Percentiles rank a stretch among this genome's conserved stretches.
Evolutionary conservation across 2,113 vertebrate species (phyloP).

Genomic region (Serilophus lunatus): DNA sequence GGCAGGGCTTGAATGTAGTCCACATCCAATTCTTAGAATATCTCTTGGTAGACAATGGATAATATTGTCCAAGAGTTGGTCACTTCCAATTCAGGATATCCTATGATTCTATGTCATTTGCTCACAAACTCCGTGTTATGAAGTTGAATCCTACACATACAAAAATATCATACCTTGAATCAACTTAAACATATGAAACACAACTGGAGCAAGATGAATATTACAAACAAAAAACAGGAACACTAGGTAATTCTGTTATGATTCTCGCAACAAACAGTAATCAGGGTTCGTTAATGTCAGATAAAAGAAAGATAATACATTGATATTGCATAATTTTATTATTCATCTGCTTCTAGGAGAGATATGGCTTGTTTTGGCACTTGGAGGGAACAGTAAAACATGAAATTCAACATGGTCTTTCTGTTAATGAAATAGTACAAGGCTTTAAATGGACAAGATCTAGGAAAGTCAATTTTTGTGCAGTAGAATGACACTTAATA

Average conservation of each 20-base stretch:
- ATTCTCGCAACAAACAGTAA: background rate
- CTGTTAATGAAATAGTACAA: background rate
- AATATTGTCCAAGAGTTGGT: background rate
- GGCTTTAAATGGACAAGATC: background rate
- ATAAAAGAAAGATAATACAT: background rate
- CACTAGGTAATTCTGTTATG: background rate
- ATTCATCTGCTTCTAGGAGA: background rate
- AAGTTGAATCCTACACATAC: background rate
- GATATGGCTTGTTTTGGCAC: background rate
- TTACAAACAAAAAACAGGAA: background rate
- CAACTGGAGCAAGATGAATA: background rate
- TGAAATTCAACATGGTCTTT: background rate
- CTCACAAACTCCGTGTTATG: background rate
- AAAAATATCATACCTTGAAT: background rate
- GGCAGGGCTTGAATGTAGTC: accelerated
- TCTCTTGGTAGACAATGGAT: background rate
- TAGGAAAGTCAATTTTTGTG: background rate
- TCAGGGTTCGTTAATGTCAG: background rate
- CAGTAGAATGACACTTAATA: background rate
- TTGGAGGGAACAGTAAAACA: background rate
- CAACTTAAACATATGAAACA: background rate
- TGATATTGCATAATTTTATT: background rate
- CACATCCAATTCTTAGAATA: background rate
- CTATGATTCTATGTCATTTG: background rate
- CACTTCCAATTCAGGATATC: background rate